Conservation (phyloP, 2,797 vertebrate species). For the Phrynocephalus forsythii region DNA sequence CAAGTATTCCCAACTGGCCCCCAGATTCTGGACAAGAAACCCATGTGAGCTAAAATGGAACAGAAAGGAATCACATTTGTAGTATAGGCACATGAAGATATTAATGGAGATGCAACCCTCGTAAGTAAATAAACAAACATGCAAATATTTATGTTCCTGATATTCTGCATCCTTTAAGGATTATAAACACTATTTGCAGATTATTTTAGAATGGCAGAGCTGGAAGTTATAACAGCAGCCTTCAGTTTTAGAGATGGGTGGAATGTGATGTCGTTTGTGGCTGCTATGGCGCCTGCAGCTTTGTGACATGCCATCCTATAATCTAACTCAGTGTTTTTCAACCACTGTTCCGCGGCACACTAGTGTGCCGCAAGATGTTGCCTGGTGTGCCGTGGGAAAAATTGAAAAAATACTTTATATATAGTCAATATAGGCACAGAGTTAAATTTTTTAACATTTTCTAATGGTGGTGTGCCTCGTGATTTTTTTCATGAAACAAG, state of each 20-base stretch:
- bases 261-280: too few relatives aligned
- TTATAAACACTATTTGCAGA: not conserved
- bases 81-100: not conserved
- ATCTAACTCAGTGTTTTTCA: too few relatives aligned
- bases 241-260: not conserved
- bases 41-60: not conserved
- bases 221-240: not conserved
- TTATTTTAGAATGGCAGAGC: too few relatives aligned
- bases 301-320: not conserved
- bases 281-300: not conserved
- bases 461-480: too few relatives aligned
- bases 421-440: too few relatives aligned
- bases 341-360: too few relatives aligned
- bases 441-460: too few relatives aligned
- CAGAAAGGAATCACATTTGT: not conserved
- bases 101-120: not conserved
- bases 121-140: too few relatives aligned
- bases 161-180: not conserved
- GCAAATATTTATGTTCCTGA: not conserved
- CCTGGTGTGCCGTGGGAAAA: too few relatives aligned
- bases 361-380: too few relatives aligned
- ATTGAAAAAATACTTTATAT: too few relatives aligned
- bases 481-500: too few relatives aligned
- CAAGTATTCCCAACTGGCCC: not conserved
- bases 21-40: not conserved